Evolutionary conservation across 2,797 vertebrate species (phyloP).

Genomic region (Tenualosa thibaudeaui): DNA sequence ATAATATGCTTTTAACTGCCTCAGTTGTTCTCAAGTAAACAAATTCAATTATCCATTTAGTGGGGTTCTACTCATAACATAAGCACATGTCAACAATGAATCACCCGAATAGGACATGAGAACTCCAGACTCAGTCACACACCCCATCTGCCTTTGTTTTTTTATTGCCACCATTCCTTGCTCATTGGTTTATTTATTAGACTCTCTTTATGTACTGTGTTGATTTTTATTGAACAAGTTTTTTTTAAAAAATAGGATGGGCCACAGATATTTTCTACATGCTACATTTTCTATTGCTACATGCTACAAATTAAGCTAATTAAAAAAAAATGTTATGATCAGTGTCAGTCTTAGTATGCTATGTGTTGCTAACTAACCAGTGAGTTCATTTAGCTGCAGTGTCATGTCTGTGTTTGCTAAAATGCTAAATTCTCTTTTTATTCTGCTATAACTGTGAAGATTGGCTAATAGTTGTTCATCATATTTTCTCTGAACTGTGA

Average conservation of each 20-base stretch:
- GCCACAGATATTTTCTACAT: background rate
- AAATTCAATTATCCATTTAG: background rate
- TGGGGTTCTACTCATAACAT: background rate
- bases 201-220: background rate
- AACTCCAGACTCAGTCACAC: background rate
- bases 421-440: no score
- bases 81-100: conserved; percentile 5
- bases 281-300: no score
- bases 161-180: background rate
- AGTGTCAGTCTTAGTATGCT: background rate
- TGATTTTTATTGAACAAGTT: background rate
- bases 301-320: background rate
- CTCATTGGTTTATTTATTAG: background rate
- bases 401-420: no score
- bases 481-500: no score
- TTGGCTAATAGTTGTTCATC: no score
- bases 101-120: background rate
- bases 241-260: background rate
- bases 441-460: no score
- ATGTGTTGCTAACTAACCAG: background rate
- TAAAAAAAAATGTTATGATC: no score
- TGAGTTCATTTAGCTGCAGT: no score
- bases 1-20: background rate
- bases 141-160: background rate
- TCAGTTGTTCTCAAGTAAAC: background rate